phyloP scores from a whole-genome alignment of 1,140 invertebrate genomes.

The Lordiphosa mommai region DNA sequence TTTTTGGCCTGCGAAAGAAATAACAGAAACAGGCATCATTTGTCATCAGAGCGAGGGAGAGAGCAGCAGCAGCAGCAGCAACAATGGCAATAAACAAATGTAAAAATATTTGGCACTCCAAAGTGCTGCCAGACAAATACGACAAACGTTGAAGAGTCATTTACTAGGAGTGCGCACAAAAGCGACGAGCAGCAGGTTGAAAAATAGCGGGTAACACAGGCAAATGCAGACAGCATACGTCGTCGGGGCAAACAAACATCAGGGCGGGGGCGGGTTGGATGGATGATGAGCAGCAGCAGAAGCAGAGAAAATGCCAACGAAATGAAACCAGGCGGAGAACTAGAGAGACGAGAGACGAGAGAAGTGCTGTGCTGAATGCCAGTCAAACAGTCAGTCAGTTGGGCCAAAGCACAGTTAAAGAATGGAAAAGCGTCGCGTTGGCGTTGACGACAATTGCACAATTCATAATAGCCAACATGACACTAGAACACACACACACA shows the following conservation, averaged over 20 bases:
- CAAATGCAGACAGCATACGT: slow-evolving; percentile 60
- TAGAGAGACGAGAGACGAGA: slow-evolving; percentile 5
- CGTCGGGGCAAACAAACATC: slow-evolving; percentile 62
- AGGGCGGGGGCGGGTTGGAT: slow-evolving; percentile 4
- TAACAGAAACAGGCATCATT: slow-evolving; percentile 29
- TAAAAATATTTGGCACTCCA: slow-evolving; percentile 75
- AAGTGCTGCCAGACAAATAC: slow-evolving; percentile 74
- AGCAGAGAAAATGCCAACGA: slow-evolving; percentile 20
- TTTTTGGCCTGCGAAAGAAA: not conserved
- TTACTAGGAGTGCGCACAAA: slow-evolving; percentile 58
- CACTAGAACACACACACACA: slow-evolving; percentile 19
- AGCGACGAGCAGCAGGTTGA: slow-evolving; percentile 25
- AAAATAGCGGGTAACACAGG: slow-evolving; percentile 58
- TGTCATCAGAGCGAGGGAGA: slow-evolving; percentile 23
- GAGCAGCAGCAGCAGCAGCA: slow-evolving; percentile 10
- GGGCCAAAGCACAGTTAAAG: slow-evolving; percentile 17
- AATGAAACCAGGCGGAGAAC: slow-evolving; percentile 31
- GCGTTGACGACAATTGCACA: slow-evolving; percentile 74
- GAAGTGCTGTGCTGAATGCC: slow-evolving; percentile 25
- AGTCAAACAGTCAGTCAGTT: slow-evolving; percentile 40
- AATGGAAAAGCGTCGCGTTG: slow-evolving; percentile 34
- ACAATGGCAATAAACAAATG: slow-evolving; percentile 57
- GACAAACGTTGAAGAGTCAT: slow-evolving; percentile 76
- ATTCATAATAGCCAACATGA: slow-evolving; percentile 73
- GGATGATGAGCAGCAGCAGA: slow-evolving; percentile 32